Base-by-base conservation (phyloP, 2,113 vertebrate species). In the Megalops atlanticus region DNA sequence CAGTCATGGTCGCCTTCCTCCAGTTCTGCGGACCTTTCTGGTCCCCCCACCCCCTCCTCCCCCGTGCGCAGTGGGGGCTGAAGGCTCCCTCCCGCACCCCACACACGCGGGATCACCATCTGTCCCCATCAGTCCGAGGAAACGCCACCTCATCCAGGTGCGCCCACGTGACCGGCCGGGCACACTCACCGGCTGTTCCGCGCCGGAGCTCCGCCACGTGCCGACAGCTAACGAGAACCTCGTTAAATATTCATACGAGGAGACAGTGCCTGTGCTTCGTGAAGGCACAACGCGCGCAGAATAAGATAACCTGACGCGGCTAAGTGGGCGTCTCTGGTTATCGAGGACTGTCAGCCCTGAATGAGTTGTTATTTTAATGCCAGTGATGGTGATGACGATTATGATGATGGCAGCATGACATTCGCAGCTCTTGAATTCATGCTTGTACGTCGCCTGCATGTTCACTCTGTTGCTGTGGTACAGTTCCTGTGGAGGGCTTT, bases 201-300 rank as follows among this genome's bases (percentile, higher is more conserved):
- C 89, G 84, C 87, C 83, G 40, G 31, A 64, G 84, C 86, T 74
- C 75, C 83, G 86, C 39, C 40, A 87, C 86, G 87, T 84, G 77
- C 87, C 79, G 84, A 77, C 85, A 83, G 87, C 85, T 87, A 87
- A 92, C 80, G 43, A 89, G 85, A 87, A 84, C 78, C 85, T 90
- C 84, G 89, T 93, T 89, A 88, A 90, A 91, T 86, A 91, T 89
- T 91, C 83, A 91, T 88, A 85, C 79, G 31, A 31, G 64, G 75
- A 71, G 80, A 81, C 27, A 71, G 76, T 38, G 70, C 76, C 78
- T 79, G 81, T 36, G 69, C 52, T 69, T 54, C 58, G 36, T 52
- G 54, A 49, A 27, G 76, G 24, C 68, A 71, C 39, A 74, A 33
- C 38, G 72, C 18, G n/a, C 45, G 21, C 14, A 52, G 45, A 4